These are phyloP conservation scores for Dryobates pubescens DNA, from an alignment of 2,797 vertebrate species.

Conservation along the genomic window DNA sequence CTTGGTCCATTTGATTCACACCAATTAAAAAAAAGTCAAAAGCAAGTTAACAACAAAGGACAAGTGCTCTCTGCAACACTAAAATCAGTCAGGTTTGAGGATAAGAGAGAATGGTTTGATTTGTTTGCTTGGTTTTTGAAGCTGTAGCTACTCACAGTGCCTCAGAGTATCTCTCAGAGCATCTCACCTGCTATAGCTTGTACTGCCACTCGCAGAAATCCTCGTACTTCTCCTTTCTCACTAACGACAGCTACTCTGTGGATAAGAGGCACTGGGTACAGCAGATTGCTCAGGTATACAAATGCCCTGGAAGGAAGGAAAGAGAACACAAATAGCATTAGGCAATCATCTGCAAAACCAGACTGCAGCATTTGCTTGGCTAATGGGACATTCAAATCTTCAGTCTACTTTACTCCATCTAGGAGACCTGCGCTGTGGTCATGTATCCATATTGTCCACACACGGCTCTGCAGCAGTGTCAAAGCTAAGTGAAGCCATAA, in stretches of 20 bases:
- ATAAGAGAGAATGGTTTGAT: fast-evolving
- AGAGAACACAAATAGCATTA: slow-evolving; percentile 36
- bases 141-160: not conserved
- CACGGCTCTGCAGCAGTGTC: not conserved
- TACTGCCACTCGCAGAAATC: slow-evolving; percentile 95
- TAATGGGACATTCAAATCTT: not conserved
- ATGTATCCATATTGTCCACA: not conserved
- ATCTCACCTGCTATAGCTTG: slow-evolving; percentile 96
- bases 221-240: slow-evolving; percentile 96
- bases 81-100: not conserved
- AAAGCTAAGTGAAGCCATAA: not conserved
- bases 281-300: slow-evolving; percentile 97
- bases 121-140: fast-evolving
- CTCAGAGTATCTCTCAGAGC: not conserved
- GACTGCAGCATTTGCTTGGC: not conserved
- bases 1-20: not conserved
- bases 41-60: not conserved
- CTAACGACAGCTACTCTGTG: slow-evolving; percentile 96
- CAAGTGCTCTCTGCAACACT: not conserved
- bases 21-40: not conserved
- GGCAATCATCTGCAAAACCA: not conserved
- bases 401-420: not conserved
- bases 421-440: not conserved
- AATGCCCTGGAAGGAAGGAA: slow-evolving; percentile 86
- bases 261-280: slow-evolving; percentile 96